These are phyloP conservation scores for Pseudorasbora parva DNA, from an alignment of 2,113 vertebrate species.

Conservation along the genomic window DNA sequence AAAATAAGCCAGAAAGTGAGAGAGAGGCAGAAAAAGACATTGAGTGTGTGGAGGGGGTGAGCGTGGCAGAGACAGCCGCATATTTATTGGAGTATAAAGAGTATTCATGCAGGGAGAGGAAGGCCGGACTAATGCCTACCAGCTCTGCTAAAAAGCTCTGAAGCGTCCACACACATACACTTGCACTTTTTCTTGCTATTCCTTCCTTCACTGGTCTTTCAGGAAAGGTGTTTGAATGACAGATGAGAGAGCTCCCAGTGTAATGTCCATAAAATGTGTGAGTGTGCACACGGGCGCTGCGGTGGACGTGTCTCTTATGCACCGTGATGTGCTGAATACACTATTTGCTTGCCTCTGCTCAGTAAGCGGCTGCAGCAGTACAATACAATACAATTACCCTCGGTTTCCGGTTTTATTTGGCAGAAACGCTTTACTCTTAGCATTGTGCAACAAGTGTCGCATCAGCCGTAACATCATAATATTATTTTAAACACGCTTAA, in stretches of 20 bases:
- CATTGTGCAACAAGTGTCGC: no score
- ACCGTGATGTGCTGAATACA: conserved; percentile 35
- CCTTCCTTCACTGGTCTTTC: conserved; percentile 31
- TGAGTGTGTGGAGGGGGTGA: conserved; percentile 4
- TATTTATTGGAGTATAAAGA: conserved; percentile 70
- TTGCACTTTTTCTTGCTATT: conserved; percentile 1
- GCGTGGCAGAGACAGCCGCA: conserved; percentile 41
- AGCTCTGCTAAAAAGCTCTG: conserved; percentile 62
- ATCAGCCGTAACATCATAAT: no score
- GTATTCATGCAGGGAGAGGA: conserved; percentile 64
- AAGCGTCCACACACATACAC: conserved; percentile 46
- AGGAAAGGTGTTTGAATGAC: conserved; percentile 52
- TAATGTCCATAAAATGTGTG: conserved; percentile 27
- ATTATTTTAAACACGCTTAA: no score
- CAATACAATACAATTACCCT: no score
- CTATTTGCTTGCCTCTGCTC: conserved; percentile 28
- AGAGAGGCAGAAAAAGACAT: conserved; percentile 4
- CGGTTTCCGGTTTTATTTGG: no score
- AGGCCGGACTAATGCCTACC: conserved; percentile 66
- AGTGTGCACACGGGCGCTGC: background rate
- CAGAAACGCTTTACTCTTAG: no score
- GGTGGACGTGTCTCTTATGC: conserved; percentile 29
- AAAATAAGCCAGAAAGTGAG: background rate
- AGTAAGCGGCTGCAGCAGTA: conserved; percentile 1
- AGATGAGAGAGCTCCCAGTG: conserved; percentile 42